phyloP scores from a whole-genome alignment of 1,140 invertebrate genomes.

The Microplitis demolitor region DNA sequence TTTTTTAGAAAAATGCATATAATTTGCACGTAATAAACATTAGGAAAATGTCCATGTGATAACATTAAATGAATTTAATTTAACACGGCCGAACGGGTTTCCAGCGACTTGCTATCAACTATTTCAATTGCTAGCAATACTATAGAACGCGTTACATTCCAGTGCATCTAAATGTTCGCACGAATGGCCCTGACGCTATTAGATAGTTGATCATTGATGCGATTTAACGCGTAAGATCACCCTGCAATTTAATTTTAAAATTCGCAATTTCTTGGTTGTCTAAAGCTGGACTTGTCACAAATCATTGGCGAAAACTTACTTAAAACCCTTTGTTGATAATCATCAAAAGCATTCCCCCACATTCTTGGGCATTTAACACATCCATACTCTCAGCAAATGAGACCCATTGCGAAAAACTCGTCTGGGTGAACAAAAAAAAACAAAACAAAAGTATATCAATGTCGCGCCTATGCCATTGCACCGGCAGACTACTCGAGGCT shows the following conservation, averaged over 20 bases:
- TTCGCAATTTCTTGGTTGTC: background rate
- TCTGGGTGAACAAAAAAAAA: too few species aligned
- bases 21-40: too few species aligned
- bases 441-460: too few species aligned
- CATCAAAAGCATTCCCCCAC: too few species aligned
- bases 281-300: background rate
- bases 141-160: slow-evolving; percentile 4
- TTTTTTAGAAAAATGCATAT: too few species aligned
- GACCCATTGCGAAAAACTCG: too few species aligned
- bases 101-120: background rate
- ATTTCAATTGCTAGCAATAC: background rate
- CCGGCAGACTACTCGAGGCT: too few species aligned
- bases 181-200: background rate
- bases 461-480: too few species aligned
- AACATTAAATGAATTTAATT: background rate
- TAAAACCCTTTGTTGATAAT: too few species aligned
- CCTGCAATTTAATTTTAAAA: background rate
- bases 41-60: too few species aligned
- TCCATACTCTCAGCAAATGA: too few species aligned
- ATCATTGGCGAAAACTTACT: background rate
- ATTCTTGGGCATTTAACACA: background rate
- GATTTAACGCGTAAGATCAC: slow-evolving; percentile 2
- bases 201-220: background rate
- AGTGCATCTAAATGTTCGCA: background rate
- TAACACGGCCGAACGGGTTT: background rate